A percentile compares a stretch with the other conserved stretches of the same genome.
Conservation (phyloP, 2,797 vertebrate genomes). For the Halcyon smyrnensis region DNA sequence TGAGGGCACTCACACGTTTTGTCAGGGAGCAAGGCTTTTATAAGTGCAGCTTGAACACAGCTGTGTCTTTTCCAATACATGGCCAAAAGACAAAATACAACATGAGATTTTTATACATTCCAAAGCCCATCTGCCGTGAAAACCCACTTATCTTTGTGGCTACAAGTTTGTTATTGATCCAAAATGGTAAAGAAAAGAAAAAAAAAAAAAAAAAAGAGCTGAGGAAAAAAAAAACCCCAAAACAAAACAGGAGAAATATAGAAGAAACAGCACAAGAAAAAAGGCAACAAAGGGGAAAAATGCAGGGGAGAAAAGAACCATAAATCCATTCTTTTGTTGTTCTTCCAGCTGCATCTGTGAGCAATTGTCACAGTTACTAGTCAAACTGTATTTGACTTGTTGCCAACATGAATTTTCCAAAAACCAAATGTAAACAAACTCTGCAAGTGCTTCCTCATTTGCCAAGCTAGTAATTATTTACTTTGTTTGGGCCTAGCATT, state of each 20-base stretch:
- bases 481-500: slow-evolving; percentile 83
- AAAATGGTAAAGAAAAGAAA: slow-evolving; percentile 68
- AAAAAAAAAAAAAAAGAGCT: slow-evolving; percentile 34
- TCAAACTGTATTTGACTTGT: slow-evolving; percentile 84
- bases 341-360: slow-evolving; percentile 86
- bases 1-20: slow-evolving; percentile 42
- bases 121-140: slow-evolving; percentile 80
- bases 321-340: slow-evolving; percentile 84
- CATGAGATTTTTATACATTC: slow-evolving; percentile 80
- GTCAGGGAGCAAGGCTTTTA: slow-evolving; percentile 71
- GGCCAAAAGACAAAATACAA: slow-evolving; percentile 80
- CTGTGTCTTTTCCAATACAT: slow-evolving; percentile 79
- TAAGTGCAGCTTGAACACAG: slow-evolving; percentile 84
- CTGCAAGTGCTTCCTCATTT: slow-evolving; percentile 82
- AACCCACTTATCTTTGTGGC: slow-evolving; percentile 77
- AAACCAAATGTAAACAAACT: slow-evolving; percentile 87
- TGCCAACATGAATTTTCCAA: slow-evolving; percentile 84
- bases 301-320: slow-evolving; percentile 73
- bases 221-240: not conserved
- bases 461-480: slow-evolving; percentile 85
- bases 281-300: slow-evolving; percentile 80
- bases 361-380: slow-evolving; percentile 89
- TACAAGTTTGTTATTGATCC: slow-evolving; percentile 79
- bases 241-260: slow-evolving; percentile 53
- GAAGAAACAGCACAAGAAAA: slow-evolving; percentile 20